These are phyloP conservation scores for Dendrocincla fuliginosa DNA, from an alignment of 2,797 vertebrate species.

Conservation along the genomic window DNA sequence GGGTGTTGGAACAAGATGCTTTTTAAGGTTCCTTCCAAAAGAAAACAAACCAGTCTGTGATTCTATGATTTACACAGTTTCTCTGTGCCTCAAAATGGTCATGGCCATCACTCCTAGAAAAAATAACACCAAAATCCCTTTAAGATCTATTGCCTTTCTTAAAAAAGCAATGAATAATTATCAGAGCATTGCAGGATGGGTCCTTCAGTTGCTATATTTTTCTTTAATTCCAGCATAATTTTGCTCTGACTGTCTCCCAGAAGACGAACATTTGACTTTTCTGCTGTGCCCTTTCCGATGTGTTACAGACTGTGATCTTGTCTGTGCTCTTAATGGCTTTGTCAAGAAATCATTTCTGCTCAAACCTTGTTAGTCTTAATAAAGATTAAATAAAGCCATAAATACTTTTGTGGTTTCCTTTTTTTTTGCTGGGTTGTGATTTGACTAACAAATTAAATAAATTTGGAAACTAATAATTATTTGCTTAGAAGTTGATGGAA, in stretches of 20 bases:
- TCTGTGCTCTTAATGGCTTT: slow-evolving; percentile 30
- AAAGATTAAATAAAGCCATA: slow-evolving; percentile 57
- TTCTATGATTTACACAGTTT: not conserved
- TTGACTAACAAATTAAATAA: slow-evolving; percentile 59
- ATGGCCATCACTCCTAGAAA: not conserved
- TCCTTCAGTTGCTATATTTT: not conserved
- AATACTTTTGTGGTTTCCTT: slow-evolving; percentile 31
- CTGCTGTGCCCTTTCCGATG: slow-evolving; percentile 13
- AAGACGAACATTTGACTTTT: not conserved
- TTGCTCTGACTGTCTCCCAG: not conserved
- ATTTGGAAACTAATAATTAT: slow-evolving; percentile 58
- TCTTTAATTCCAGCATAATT: slow-evolving; percentile 21
- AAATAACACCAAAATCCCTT: rapidly evolving
- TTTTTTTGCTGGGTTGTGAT: slow-evolving; percentile 9
- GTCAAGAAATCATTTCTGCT: slow-evolving; percentile 54
- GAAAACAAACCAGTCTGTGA: not conserved
- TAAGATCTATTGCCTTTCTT: not conserved
- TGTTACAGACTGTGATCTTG: slow-evolving; percentile 18
- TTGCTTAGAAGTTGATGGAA: slow-evolving; percentile 29
- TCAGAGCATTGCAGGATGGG: not conserved
- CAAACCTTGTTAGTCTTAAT: slow-evolving; percentile 48
- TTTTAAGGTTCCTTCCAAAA: not conserved
- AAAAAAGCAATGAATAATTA: not conserved
- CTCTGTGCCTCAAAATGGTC: not conserved
- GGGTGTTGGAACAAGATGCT: rapidly evolving